A percentile compares a stretch with the other conserved stretches of the same genome.
These are phyloP conservation scores for Taeniopygia guttata DNA, from an alignment of 2,797 vertebrate species.

Conservation along the genomic window DNA sequence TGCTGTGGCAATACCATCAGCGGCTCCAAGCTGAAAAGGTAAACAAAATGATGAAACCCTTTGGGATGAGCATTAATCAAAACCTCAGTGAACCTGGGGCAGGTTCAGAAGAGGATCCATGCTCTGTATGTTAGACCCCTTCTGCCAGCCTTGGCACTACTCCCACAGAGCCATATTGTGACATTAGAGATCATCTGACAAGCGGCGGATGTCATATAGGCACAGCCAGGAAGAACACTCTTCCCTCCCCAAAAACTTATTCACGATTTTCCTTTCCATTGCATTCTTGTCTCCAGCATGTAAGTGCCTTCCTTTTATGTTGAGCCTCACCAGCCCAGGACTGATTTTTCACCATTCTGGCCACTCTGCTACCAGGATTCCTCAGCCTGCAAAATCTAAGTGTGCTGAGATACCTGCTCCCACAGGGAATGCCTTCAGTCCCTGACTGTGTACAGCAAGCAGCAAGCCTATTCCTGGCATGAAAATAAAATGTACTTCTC, in stretches of 20 bases:
- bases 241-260: neutral
- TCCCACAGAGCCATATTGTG: neutral
- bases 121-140: neutral
- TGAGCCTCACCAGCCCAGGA: neutral
- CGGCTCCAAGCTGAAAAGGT: neutral
- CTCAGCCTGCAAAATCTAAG: neutral
- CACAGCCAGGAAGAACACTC: neutral
- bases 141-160: neutral
- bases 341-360: neutral
- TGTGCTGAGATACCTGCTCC: neutral
- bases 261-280: neutral
- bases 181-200: neutral
- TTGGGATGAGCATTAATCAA: neutral
- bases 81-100: neutral
- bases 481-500: neutral
- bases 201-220: neutral
- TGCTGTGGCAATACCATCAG: neutral
- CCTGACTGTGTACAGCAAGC: neutral
- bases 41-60: neutral
- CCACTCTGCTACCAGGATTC: neutral
- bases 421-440: neutral
- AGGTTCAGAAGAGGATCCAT: neutral
- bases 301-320: accelerated
- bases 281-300: neutral
- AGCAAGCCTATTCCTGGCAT: neutral